A percentile compares a stretch with the other conserved stretches of the same genome.
phyloP scores from a whole-genome alignment of 2,888 invertebrate species.

The Anodontia alba region DNA sequence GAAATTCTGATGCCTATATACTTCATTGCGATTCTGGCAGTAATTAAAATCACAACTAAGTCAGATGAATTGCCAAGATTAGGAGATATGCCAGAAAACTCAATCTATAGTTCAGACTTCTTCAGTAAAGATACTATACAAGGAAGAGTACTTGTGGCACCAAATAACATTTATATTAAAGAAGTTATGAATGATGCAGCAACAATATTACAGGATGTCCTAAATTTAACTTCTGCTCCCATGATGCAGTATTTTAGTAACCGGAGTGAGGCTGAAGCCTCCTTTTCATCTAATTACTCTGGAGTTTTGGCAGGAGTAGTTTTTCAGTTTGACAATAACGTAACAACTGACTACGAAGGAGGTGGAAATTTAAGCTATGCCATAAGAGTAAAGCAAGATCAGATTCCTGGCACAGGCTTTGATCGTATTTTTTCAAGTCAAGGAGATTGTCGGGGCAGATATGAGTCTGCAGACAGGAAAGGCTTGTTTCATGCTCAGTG shows the following conservation, averaged over 20 bases:
- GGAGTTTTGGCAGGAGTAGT: slow-evolving; percentile 88
- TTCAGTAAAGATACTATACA: background rate
- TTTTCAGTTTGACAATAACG: slow-evolving; percentile 43
- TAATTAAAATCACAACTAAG: slow-evolving; percentile 85
- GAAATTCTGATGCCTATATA: slow-evolving; percentile 92
- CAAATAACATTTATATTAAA: slow-evolving; percentile 62
- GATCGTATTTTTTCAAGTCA: slow-evolving; percentile 32
- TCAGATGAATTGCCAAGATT: slow-evolving; percentile 37
- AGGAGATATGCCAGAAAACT: background rate
- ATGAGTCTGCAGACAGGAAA: slow-evolving; percentile 51
- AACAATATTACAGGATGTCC: slow-evolving; percentile 24
- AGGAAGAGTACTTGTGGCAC: slow-evolving; percentile 70
- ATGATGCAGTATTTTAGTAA: slow-evolving; percentile 87
- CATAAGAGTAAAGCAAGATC: slow-evolving; percentile 61
- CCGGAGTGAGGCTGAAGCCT: slow-evolving; percentile 89
- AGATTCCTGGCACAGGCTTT: slow-evolving; percentile 47
- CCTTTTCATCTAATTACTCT: slow-evolving; percentile 89
- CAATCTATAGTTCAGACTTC: background rate
- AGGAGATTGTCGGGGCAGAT: slow-evolving; percentile 48
- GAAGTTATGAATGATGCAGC: slow-evolving; percentile 54
- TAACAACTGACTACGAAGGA: slow-evolving; percentile 25
- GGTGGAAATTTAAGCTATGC: slow-evolving; percentile 64
- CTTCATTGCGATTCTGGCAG: slow-evolving; percentile 90
- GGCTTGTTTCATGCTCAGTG: slow-evolving; percentile 62
- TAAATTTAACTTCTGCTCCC: slow-evolving; percentile 21